Base-by-base conservation (phyloP, 2,113 vertebrate genomes). In the Acanthochromis polyacanthus region DNA sequence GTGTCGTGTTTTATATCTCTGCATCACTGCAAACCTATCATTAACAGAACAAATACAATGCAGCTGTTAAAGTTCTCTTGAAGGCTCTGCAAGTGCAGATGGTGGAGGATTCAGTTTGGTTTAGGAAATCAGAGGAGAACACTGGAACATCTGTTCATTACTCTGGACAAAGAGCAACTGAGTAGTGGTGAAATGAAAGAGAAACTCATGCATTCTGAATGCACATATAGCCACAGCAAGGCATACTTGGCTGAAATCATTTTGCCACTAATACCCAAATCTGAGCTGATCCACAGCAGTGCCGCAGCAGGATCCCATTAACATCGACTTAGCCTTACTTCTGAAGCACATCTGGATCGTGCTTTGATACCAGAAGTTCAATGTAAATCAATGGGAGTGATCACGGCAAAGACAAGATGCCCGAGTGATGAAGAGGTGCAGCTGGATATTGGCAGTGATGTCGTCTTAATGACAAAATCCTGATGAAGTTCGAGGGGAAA, bases 101-200 rank as follows among this genome's bases (percentile, higher is more conserved):
- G 93, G 84, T 88, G 80, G 88, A 91, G 64, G 90, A 90, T 80
- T 94, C 91, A 90, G 78, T 77, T 90, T 81, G 80, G 79, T 89
- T 91, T 77, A 58, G 86, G 93, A 93, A 93, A 94, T 92, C 89
- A 88, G 87, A 89, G 87, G 70, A 88, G 83, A 90, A 87, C 81
- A 89, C 85, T 84, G 79, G 82, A 94, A 94, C 94, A 95, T 95
- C 93, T 95, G 94, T 89, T 92, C 92, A 91, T 85, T 84, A 74
- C 73, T 64, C 90, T 87, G 91, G 89, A 90, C 86, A 76, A 84
- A 88, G 89, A 86, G 88, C 89, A 87, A 84, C 90, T 58, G 71
- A 89, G 74, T 82, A 78, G 79, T 70, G 88, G 84, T 82, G 82
- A 88, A 91, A 90, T 82, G 80, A 90, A 91, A 90, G 89, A 82